These are phyloP conservation scores for Drosophila monieri DNA, from an alignment of 2,888 invertebrate species.

Conservation along the genomic window DNA sequence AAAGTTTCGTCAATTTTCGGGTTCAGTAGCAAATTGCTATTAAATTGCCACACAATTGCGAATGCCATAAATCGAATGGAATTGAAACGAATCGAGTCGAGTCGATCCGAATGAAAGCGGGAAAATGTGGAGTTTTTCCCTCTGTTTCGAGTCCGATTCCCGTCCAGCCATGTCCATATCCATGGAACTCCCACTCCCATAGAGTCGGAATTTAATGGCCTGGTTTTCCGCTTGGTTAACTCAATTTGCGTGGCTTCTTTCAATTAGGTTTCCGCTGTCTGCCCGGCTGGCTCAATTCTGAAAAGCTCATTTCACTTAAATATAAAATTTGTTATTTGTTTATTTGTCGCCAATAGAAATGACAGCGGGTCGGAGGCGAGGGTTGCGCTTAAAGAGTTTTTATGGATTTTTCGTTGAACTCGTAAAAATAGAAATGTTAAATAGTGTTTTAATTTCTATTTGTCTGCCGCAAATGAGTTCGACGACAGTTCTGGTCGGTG, in stretches of 20 bases:
- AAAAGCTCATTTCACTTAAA: slow-evolving; percentile 58
- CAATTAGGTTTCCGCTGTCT: slow-evolving; percentile 74
- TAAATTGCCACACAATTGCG: slow-evolving; percentile 77
- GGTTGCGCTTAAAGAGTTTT: slow-evolving; percentile 46
- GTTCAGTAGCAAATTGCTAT: slow-evolving; percentile 70
- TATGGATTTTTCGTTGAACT: slow-evolving; percentile 64
- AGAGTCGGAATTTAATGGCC: slow-evolving; percentile 69
- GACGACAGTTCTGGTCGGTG: slow-evolving; percentile 58
- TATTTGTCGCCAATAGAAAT: slow-evolving; percentile 74
- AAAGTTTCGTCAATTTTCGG: slow-evolving; percentile 61
- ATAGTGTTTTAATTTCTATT: slow-evolving; percentile 54
- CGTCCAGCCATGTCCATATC: slow-evolving; percentile 7
- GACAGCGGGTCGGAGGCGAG: slow-evolving; percentile 37
- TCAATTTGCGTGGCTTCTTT: slow-evolving; percentile 78
- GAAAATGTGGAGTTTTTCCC: slow-evolving; percentile 19
- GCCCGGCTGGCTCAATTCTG: slow-evolving; percentile 27
- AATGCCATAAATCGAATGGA: slow-evolving; percentile 74
- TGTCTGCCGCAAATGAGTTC: slow-evolving; percentile 64
- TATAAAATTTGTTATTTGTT: slow-evolving; percentile 64
- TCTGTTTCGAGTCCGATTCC: slow-evolving; percentile 21
- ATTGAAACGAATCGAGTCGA: slow-evolving; percentile 45
- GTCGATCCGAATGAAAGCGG: slow-evolving; percentile 25
- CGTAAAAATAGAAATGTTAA: slow-evolving; percentile 77
- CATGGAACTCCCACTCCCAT: slow-evolving; percentile 24
- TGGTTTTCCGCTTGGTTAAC: slow-evolving; percentile 81